Base-by-base conservation (phyloP, 2,113 vertebrate species). In the Siniperca chuatsi region DNA sequence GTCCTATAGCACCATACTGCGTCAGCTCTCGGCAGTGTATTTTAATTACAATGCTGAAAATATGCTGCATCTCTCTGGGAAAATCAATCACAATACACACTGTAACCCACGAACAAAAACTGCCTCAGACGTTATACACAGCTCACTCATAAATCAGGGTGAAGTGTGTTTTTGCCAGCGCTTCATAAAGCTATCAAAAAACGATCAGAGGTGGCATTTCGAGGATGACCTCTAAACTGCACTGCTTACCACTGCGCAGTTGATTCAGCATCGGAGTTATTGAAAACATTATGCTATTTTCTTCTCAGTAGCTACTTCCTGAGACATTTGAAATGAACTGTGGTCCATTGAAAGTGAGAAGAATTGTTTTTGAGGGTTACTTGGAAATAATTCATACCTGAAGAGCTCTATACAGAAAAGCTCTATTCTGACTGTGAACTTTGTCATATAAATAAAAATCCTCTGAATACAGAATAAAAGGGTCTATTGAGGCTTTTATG, bases 201-300 rank as follows among this genome's bases (percentile, higher is more conserved):
- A 52, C 76, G 52, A 77, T 90, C 87, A 86, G 80, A 87, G 88
- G 88, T 87, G 88, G 76, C 86, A 87, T 93, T 93, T 91, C 11
- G 48, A 72, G 77, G 74, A 78, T 90, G 89, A 92, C 90, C 92
- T 92, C 91, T 81, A 78, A 88, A 86, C 88, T 60, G 75, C 86
- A 37, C 64, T 48, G 76, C 73, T 78, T 69, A 81, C 82, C 81
- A 55, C 78, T 25, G 33, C 57, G 29, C 83, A 40, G 70, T 85
- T 83, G 71, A 87, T 90, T 91, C 87, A 81, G 82, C 82, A n/a
- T 76, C 90, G 4, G 62, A 79, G 72, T 74, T 76, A 80, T 80
- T 91, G 86, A 86, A 90, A 85, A 81, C 84, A 69, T 65, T 29
- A 61, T 83, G 78, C 84, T 87, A 85, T 92, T 92, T 92, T 52